Evolutionary conservation across 35 echinoderm and acorn worm species (phyloP).

Genomic region (Apostichopus japonicus): DNA sequence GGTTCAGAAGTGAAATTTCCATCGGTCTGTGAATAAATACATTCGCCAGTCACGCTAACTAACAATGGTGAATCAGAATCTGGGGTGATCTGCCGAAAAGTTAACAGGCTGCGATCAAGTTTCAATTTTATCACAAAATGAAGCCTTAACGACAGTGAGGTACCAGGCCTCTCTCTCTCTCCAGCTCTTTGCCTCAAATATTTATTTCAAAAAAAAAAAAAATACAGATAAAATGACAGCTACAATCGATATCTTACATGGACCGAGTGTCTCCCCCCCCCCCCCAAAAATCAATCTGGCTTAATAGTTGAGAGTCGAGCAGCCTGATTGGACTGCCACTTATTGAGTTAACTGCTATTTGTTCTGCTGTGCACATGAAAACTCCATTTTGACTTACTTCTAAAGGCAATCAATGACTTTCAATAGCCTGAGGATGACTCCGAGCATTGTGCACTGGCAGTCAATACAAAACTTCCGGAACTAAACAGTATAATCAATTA

Average conservation of each 20-base stretch:
- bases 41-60: no score
- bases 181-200: no score
- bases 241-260: not conserved
- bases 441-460: not conserved
- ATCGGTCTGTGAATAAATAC: no score
- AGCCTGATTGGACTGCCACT: not conserved
- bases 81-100: no score
- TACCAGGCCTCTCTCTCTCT: not conserved
- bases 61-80: no score
- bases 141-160: not conserved
- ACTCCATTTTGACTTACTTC: not conserved
- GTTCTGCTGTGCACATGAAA: not conserved
- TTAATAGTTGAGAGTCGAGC: not conserved
- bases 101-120: not conserved
- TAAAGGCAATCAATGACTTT: not conserved
- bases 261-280: not conserved
- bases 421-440: not conserved
- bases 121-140: not conserved
- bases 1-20: no score
- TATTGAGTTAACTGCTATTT: not conserved
- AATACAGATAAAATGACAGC: not conserved
- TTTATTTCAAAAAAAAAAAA: not conserved
- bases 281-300: not conserved
- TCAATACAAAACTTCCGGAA: not conserved
- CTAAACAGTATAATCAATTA: not conserved